Conservation (phyloP, 1,140 invertebrate genomes). For the Lepidostoma basale region DNA sequence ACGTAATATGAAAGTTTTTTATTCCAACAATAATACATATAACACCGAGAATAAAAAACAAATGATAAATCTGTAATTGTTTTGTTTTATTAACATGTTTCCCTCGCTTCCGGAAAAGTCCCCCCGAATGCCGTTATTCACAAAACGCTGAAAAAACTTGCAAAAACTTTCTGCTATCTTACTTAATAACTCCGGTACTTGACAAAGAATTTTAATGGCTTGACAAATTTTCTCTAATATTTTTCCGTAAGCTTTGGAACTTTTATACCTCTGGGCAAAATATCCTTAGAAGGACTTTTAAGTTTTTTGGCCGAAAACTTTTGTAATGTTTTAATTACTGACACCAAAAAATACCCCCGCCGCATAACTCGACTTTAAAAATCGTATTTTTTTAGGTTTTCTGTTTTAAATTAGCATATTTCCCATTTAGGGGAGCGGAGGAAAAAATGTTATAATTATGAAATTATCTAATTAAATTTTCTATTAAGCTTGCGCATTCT, state of each 20-base stretch:
- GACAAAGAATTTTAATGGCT: constrained; percentile 22
- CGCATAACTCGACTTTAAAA: too few species aligned
- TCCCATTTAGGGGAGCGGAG: too few species aligned
- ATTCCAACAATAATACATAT: too few species aligned
- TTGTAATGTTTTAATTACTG: constrained; percentile 34
- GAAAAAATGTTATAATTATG: too few species aligned
- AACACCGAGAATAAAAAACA: too few species aligned
- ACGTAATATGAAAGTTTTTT: too few species aligned
- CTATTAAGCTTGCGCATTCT: too few species aligned
- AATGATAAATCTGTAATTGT: too few species aligned
- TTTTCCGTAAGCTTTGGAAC: constrained; percentile 13
- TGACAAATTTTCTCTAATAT: constrained; percentile 28
- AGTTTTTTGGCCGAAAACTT: constrained; percentile 29
- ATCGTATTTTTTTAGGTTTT: too few species aligned
- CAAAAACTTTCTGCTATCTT: constrained; percentile 1
- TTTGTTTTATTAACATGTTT: not conserved
- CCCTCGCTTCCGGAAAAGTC: not conserved
- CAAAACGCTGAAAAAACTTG: not conserved
- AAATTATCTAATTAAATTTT: too few species aligned
- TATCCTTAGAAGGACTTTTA: constrained; percentile 11
- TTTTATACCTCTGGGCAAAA: not conserved
- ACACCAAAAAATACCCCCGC: not conserved
- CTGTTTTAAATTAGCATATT: too few species aligned
- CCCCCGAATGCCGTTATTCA: not conserved
- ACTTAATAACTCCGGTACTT: constrained; percentile 8